A percentile compares a stretch with the other conserved stretches of the same genome.
phyloP scores from a whole-genome alignment of 2,113 vertebrate genomes.

The Cottus gobio region DNA sequence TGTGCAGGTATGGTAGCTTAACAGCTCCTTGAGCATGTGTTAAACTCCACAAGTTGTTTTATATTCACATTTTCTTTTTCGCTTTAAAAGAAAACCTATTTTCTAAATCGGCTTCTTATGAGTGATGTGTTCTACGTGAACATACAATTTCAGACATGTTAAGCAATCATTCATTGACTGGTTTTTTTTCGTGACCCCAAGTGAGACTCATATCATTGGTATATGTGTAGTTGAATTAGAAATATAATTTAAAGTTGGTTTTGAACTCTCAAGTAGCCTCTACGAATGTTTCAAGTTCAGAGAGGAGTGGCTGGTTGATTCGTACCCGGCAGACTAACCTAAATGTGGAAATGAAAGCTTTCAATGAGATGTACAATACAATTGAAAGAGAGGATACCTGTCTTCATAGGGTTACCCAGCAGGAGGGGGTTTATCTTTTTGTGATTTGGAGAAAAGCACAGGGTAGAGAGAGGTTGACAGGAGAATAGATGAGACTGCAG shows the following conservation, averaged over 20 bases:
- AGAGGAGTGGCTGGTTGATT: slow-evolving; percentile 34
- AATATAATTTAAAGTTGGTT: slow-evolving; percentile 32
- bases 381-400: slow-evolving; percentile 1
- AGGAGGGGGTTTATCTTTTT: neutral
- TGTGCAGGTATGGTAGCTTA: neutral
- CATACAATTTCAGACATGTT: neutral
- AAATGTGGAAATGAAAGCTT: slow-evolving; percentile 44
- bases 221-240: slow-evolving; percentile 36
- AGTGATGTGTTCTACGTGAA: neutral
- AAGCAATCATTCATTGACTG: neutral
- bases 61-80: neutral
- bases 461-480: slow-evolving; percentile 30
- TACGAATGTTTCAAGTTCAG: slow-evolving; percentile 45
- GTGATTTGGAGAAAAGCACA: slow-evolving; percentile 40
- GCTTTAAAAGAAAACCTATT: neutral
- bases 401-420: slow-evolving; percentile 25
- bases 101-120: neutral
- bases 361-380: slow-evolving; percentile 26
- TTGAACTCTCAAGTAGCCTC: slow-evolving; percentile 37
- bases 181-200: no score
- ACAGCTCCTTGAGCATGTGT: neutral
- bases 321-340: slow-evolving; percentile 7
- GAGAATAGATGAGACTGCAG: slow-evolving; percentile 43
- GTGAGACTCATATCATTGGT: slow-evolving; percentile 13
- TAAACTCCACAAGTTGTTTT: neutral